These are phyloP conservation scores for Aquatica leii DNA, from an alignment of 2,888 invertebrate species.

Conservation along the genomic window DNA sequence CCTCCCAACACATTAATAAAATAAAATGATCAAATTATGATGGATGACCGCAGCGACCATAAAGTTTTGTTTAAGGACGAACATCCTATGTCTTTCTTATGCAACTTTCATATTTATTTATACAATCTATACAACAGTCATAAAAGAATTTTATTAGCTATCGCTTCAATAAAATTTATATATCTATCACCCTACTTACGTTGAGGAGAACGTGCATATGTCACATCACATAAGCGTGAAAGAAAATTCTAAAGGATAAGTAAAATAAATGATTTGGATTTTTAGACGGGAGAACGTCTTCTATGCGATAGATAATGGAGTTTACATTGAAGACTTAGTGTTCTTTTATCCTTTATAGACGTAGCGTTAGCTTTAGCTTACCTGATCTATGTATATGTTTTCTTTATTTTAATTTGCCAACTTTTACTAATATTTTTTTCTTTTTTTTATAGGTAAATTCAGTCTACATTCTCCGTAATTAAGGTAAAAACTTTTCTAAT, in stretches of 20 bases:
- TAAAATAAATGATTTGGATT: conserved; percentile 39
- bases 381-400: conserved; percentile 7
- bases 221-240: conserved; percentile 29
- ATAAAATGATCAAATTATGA: no score
- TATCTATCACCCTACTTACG: conserved; percentile 24
- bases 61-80: no score
- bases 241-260: conserved; percentile 30
- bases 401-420: neutral
- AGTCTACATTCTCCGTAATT: neutral
- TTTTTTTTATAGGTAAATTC: neutral
- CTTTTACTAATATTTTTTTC: no score
- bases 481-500: neutral
- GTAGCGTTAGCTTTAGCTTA: conserved; percentile 8
- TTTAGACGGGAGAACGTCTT: conserved; percentile 24
- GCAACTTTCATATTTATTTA: no score
- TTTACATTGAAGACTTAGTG: conserved; percentile 32
- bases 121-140: no score
- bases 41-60: no score
- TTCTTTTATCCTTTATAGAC: conserved; percentile 27
- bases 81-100: no score
- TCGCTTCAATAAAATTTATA: conserved; percentile 30
- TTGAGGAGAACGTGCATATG: conserved; percentile 21
- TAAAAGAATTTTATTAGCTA: conserved; percentile 14
- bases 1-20: no score
- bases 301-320: conserved; percentile 34